phyloP scores from a whole-genome alignment of 2,113 vertebrate genomes.

The Gnathonemus echidnorhynchus region DNA sequence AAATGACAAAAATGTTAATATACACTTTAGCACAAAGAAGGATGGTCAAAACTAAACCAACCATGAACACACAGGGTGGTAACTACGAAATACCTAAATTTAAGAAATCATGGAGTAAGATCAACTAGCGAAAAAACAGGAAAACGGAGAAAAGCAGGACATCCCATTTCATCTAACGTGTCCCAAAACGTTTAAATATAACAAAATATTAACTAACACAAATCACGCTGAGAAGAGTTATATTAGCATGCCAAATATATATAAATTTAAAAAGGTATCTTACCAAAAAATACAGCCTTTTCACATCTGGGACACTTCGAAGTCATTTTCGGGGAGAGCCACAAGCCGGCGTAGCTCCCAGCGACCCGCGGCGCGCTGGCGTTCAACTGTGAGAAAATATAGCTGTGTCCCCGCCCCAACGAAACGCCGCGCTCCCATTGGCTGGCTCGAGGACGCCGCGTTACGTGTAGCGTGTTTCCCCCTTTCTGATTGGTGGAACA shows the following conservation, averaged over 20 bases:
- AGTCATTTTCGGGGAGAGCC: not conserved
- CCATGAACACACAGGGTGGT: not conserved
- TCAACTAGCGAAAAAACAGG: not conserved
- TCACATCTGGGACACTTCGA: slow-evolving; percentile 21
- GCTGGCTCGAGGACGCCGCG: not conserved
- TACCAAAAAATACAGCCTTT: slow-evolving; percentile 22
- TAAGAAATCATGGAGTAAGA: not conserved
- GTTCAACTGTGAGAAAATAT: not conserved
- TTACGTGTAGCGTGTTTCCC: not conserved
- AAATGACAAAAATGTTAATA: not conserved
- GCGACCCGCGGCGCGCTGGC: not conserved
- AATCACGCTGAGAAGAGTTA: not conserved
- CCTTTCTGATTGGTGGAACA: not conserved
- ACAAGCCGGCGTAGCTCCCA: not conserved
- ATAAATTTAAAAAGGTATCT: not conserved
- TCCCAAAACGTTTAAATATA: not conserved
- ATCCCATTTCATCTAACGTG: not conserved
- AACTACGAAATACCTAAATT: not conserved
- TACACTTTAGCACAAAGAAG: not conserved
- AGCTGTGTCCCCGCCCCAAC: not conserved
- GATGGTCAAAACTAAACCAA: not conserved
- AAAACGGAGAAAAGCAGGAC: not conserved
- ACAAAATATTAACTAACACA: not conserved
- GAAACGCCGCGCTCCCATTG: not conserved
- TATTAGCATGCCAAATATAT: not conserved